Evolutionary conservation across 2,113 vertebrate genomes (phyloP), one percentile per base, ranked within the genome.

Genomic region (Ochotona princeps): DNA sequence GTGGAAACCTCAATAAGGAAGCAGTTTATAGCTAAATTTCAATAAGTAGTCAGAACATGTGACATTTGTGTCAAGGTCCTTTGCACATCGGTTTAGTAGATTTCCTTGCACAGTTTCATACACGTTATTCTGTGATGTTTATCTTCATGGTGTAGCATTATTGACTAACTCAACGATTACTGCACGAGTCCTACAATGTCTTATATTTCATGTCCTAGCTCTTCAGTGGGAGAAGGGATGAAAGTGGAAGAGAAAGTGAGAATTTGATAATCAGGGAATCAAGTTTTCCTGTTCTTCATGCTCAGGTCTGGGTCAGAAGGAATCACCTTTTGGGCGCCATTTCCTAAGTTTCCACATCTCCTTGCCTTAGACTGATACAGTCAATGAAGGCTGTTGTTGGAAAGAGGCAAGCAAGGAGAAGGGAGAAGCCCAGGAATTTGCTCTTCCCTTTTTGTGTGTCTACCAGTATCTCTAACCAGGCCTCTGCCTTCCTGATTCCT

Each of bases 1-100:
- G 94, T 81, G 11, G 4, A 88, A 93, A 95, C 95, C 47, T 90
- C 67, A 95, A 73, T 92, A 90, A 96, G 83, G 83, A 95, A 96
- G 90, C 63, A 84, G 63, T 49, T 21, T 81, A 5, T 28, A 78
- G 63, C 51, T 94, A 67, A 76, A 92, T 95, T 92, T 95, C 54
- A 81, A 32, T 93, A 87, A 92, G 51, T 4, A 8, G 75, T 23
- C 35, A 81, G 83, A 93, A 47, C 28, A 54, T 7, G 17, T 47
- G 78, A 26, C 78, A 49, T 79, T 83, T 80, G 51, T 91, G 91
- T 87, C 85, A 82, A 76, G 28, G 30, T 72, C 63, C 23, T 87
- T 85, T 87, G 7, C 38, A 61, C n/a, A 11, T 18, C n/a, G 32
- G 49, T 73, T 60, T 90, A 66, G 17, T 28, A 90, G 47, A 72